Conservation (phyloP, 2,113 vertebrate species). For the Hydrochoerus hydrochaeris region DNA sequence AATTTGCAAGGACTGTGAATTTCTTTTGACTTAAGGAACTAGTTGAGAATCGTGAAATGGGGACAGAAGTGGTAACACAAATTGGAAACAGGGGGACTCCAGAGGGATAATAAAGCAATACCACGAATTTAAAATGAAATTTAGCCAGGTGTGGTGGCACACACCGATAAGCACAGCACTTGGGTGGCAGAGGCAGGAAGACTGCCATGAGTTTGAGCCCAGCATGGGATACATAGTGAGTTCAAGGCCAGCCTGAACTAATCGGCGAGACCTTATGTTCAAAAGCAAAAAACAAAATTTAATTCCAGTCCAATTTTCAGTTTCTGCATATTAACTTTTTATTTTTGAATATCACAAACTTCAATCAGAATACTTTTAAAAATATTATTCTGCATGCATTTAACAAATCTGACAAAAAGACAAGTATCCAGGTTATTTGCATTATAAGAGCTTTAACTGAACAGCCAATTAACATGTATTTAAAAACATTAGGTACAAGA, state of each 20-base stretch:
- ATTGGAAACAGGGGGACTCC: not conserved
- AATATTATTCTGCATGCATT: constrained; percentile 81
- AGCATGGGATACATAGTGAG: not conserved
- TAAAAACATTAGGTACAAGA: constrained; percentile 78
- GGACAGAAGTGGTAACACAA: not conserved
- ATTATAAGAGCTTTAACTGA: constrained; percentile 78
- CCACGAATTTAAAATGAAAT: constrained; percentile 61
- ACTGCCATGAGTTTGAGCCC: not conserved
- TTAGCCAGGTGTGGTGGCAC: not conserved
- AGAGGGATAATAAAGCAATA: constrained; percentile 29
- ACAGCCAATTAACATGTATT: constrained; percentile 80
- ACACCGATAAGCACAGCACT: not conserved
- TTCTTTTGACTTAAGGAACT: constrained; percentile 44
- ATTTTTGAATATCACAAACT: constrained; percentile 79
- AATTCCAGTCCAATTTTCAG: constrained; percentile 66
- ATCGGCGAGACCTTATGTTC: not conserved
- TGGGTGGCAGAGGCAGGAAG: not conserved
- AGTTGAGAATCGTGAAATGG: not conserved
- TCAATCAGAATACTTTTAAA: constrained; percentile 75
- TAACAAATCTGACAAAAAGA: constrained; percentile 82
- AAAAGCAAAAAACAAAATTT: not conserved
- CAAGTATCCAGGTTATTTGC: constrained; percentile 75
- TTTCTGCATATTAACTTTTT: constrained; percentile 75
- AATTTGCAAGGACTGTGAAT: not conserved
- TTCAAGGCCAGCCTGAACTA: not conserved